Conservation (phyloP, 2,797 vertebrate species). For the Channallabes apus region DNA sequence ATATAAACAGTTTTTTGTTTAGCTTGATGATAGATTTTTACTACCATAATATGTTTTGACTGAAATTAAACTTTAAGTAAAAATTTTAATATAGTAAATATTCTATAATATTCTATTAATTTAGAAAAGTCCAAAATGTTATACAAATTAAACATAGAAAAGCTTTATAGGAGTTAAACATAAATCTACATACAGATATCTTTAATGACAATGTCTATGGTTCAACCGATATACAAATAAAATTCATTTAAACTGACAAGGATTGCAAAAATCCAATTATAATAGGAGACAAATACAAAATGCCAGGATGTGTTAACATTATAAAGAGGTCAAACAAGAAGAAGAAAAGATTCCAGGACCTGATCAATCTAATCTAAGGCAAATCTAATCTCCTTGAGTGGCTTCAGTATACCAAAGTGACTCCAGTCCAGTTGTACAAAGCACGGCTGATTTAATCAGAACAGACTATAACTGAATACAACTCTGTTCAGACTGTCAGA, state of each 20-base stretch:
- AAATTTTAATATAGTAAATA: not conserved
- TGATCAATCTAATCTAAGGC: slow-evolving; percentile 21
- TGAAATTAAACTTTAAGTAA: not conserved
- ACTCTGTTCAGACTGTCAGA: slow-evolving; percentile 34
- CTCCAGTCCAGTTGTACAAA: slow-evolving; percentile 31
- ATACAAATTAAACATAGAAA: not conserved
- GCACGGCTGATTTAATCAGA: slow-evolving; percentile 39
- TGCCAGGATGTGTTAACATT: slow-evolving; percentile 19
- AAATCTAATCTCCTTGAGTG: slow-evolving; percentile 40
- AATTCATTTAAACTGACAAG: too few relatives aligned
- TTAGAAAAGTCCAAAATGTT: too few relatives aligned
- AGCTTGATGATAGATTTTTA: not conserved
- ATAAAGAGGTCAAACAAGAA: slow-evolving; percentile 4
- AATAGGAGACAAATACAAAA: not conserved
- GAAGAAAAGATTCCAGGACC: not conserved
- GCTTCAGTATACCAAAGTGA: slow-evolving; percentile 40
- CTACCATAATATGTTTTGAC: not conserved
- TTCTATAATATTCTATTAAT: too few relatives aligned
- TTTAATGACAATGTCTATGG: not conserved
- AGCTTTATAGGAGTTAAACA: not conserved
- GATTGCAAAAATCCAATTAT: not conserved
- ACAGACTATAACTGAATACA: slow-evolving; percentile 42
- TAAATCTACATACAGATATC: not conserved
- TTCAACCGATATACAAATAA: not conserved
- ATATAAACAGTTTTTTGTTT: not conserved